Evolutionary conservation across 2,888 invertebrate species (phyloP).

Genomic region (Pristionchus maxplancki): DNA sequence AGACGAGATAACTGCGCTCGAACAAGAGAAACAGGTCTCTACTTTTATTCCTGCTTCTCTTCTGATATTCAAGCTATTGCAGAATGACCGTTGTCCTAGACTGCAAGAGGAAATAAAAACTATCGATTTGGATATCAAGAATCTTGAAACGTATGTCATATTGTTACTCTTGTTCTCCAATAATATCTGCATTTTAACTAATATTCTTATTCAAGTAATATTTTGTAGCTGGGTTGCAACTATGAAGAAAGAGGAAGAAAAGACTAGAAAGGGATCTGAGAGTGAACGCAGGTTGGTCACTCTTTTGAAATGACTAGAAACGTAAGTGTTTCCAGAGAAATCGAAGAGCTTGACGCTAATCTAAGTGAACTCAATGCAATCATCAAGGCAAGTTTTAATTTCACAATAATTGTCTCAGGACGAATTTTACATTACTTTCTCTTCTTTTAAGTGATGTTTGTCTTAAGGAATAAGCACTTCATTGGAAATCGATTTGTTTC

Average conservation of each 20-base stretch:
- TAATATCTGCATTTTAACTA: not conserved
- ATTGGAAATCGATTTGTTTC: too few species aligned
- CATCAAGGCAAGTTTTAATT: too few species aligned
- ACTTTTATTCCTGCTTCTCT: not conserved
- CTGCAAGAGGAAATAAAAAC: conserved; percentile 28
- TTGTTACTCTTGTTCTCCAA: too few species aligned
- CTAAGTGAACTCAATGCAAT: not conserved
- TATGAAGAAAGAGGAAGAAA: not conserved
- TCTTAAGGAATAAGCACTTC: not conserved
- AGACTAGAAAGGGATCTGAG: not conserved
- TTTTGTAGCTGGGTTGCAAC: not conserved
- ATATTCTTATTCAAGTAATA: not conserved
- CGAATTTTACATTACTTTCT: not conserved
- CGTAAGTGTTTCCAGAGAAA: not conserved
- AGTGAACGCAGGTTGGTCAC: not conserved
- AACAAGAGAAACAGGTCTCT: conserved; percentile 18
- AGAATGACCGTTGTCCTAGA: not conserved
- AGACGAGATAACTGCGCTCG: not conserved
- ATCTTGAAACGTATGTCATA: not conserved
- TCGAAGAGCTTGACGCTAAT: not conserved
- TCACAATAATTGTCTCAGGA: too few species aligned
- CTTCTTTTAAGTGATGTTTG: not conserved
- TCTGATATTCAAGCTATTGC: not conserved
- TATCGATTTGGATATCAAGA: not conserved
- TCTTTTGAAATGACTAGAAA: too few species aligned